A percentile compares a stretch with the other conserved stretches of the same genome.
Evolutionary conservation across 2,113 vertebrate species (phyloP).

Genomic region (Blennius ocellaris): DNA sequence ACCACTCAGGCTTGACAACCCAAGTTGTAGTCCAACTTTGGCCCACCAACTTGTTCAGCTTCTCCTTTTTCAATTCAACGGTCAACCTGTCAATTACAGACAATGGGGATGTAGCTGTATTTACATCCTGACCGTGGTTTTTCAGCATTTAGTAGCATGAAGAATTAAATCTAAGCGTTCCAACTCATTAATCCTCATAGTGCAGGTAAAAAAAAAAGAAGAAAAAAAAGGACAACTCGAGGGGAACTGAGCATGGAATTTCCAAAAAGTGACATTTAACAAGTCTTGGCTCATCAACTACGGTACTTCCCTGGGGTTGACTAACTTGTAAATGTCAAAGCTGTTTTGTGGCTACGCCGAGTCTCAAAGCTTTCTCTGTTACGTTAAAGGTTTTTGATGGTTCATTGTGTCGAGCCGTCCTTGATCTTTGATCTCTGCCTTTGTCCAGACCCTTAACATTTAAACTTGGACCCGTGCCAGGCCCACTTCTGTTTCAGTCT

Average conservation of each 20-base stretch:
- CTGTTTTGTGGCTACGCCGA: conserved; percentile 19
- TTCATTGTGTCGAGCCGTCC: conserved; percentile 4
- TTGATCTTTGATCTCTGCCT: not conserved
- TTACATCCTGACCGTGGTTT: conserved; percentile 14
- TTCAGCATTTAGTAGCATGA: not conserved
- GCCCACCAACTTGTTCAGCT: not conserved
- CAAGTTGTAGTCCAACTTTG: no score
- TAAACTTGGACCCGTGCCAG: not conserved
- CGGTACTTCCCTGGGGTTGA: conserved; percentile 46
- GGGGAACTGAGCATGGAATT: conserved; percentile 47
- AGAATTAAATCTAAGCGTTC: conserved; percentile 14
- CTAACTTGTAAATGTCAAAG: conserved; percentile 37
- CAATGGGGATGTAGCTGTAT: conserved; percentile 16
- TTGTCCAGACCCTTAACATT: not conserved
- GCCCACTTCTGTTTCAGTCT: not conserved
- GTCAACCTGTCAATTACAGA: not conserved
- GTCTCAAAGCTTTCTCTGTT: conserved; percentile 15
- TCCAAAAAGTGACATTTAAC: conserved; percentile 63
- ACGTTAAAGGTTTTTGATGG: not conserved
- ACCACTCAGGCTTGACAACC: no score
- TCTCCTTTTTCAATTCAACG: conserved; percentile 21
- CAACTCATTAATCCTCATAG: conserved; percentile 40
- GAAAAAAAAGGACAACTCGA: conserved; percentile 30
- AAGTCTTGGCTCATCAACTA: conserved; percentile 51
- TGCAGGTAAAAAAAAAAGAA: conserved; percentile 34